Evolutionary conservation across 2,797 vertebrate genomes (phyloP), one percentile per base, ranked within the genome.

Genomic region (Oophaga sylvatica): DNA sequence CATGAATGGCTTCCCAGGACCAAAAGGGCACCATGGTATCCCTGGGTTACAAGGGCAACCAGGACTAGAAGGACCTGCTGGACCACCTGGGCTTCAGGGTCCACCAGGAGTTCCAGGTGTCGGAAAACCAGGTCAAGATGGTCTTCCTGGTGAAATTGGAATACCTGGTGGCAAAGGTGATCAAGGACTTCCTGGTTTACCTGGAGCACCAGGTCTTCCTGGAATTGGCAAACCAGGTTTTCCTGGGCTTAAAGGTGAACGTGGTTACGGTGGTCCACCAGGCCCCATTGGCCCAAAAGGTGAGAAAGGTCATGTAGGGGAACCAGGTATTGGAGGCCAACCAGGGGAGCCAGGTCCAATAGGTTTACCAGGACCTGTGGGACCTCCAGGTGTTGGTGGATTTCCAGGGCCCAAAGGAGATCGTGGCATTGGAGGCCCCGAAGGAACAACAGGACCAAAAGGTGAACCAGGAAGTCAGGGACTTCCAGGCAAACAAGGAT

Each of bases 401-500:
- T 97, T 98, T 78, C 96, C 96, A 0, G 98, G 98, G 10, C 95
- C 92, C 83, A 98, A 97, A 92, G 98, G 98, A 90, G 97, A 99
- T 82, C 94, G 91, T 1, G 98, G 98, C 0, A 76, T 90, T 0
- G 57, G 90, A 20, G 98, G 98, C 15, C 94, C 92, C 0, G 96
- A 94, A 3, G 98, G 98, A 15, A 95, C 93, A 5, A 92, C 93
- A 0, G 98, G 98, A 83, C 92, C 91, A 5, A 97, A 97, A 87
- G 98, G 97, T 22, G 97, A 97, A 10, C 92, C 94, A 0, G 98
- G 98, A 10, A 94, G 96, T 86, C 93, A 95, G 15, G 98, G 98
- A 13, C 95, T 97, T 87, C 96, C 97, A 0, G 98, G 98, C 86
- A 96, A 96, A 48, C 93, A 96, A 19, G 98, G 98, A 10, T 95